phyloP scores from a whole-genome alignment of 2,113 vertebrate species.

The Alethe castanea region DNA sequence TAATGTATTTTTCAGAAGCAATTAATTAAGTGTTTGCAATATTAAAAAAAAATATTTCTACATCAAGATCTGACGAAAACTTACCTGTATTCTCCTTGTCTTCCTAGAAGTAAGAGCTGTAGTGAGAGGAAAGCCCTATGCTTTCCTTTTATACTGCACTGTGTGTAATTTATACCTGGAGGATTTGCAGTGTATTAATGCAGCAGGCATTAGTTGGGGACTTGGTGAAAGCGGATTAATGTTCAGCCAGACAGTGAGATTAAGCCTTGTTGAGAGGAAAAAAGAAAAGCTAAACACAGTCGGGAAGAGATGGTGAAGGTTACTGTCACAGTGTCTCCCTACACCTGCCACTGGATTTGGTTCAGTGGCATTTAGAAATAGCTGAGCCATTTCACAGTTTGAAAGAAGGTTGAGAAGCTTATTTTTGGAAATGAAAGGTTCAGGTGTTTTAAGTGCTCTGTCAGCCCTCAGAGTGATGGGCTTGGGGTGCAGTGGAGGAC shows the following conservation, averaged over 20 bases:
- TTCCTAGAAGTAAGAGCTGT: slow-evolving; percentile 15
- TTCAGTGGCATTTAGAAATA: slow-evolving; percentile 11
- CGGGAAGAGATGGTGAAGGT: slow-evolving; percentile 9
- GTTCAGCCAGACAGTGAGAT: slow-evolving; percentile 72
- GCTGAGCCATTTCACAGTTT: neutral
- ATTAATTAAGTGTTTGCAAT: neutral
- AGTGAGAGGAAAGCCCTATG: neutral
- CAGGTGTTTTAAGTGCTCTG: neutral
- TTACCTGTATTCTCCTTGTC: slow-evolving; percentile 56
- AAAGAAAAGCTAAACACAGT: slow-evolving; percentile 31
- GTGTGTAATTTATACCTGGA: slow-evolving; percentile 63
- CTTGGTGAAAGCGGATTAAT: slow-evolving; percentile 65
- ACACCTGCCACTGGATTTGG: neutral
- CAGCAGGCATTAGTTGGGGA: slow-evolving; percentile 32
- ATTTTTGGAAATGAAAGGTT: neutral
- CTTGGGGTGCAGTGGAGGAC: neutral
- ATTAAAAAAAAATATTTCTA: neutral
- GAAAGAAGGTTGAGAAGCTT: neutral
- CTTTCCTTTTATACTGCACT: slow-evolving; percentile 75
- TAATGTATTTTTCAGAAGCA: neutral
- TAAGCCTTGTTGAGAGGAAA: slow-evolving; percentile 38
- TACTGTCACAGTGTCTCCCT: neutral
- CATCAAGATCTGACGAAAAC: neutral
- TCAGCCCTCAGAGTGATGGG: neutral
- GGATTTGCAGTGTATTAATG: slow-evolving; percentile 73